Conservation (phyloP, 1,140 invertebrate genomes). For the Heliconius himera region DNA sequence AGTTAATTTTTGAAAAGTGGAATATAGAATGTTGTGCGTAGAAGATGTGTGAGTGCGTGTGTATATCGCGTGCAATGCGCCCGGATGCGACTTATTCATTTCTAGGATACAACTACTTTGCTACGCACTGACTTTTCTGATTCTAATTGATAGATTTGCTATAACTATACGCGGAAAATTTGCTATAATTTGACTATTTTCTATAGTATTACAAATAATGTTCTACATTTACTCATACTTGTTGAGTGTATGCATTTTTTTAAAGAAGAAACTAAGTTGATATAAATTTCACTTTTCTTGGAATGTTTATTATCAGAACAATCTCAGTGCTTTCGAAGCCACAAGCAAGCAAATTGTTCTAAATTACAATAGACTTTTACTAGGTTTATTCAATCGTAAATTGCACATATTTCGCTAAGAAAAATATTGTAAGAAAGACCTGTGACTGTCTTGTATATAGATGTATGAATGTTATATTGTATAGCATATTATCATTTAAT, state of each 20-base stretch:
- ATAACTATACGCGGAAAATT: background rate
- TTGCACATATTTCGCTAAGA: background rate
- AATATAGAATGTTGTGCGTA: too few relatives aligned
- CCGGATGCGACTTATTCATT: constrained; percentile 55
- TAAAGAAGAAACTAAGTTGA: background rate
- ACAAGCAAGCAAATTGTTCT: constrained; percentile 19
- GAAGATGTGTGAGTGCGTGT: constrained; percentile 26
- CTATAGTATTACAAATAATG: background rate
- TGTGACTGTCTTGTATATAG: background rate
- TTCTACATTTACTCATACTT: background rate
- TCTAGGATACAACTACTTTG: constrained; percentile 55
- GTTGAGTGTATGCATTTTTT: background rate
- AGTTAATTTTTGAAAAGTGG: too few relatives aligned
- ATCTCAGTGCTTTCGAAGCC: constrained; percentile 14
- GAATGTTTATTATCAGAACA: constrained; percentile 17
- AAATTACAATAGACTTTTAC: constrained; percentile 23
- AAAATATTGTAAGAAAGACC: background rate
- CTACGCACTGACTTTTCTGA: constrained; percentile 34
- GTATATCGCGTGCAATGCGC: constrained; percentile 50
- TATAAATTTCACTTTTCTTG: constrained; percentile 14
- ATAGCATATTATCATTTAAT: too few relatives aligned
- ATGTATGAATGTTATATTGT: background rate
- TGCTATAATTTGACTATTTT: background rate
- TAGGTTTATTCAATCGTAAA: constrained; percentile 22
- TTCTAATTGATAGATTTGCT: constrained; percentile 16